These are phyloP conservation scores for Bombus affinis DNA, from an alignment of 1,140 invertebrate genomes.

Conservation along the genomic window DNA sequence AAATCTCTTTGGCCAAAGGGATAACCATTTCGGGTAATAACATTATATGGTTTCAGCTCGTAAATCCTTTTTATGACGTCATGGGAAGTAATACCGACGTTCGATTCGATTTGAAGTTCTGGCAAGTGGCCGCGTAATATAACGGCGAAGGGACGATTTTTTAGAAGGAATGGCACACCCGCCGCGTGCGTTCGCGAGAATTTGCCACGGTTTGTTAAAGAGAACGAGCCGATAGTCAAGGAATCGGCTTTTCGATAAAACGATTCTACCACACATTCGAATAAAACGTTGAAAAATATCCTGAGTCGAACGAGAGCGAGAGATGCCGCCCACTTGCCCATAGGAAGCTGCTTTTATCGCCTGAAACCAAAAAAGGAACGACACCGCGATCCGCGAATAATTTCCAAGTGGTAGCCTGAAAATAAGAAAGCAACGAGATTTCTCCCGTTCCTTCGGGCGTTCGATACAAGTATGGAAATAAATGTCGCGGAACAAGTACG, in stretches of 20 bases:
- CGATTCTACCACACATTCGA: not conserved
- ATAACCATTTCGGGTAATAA: slow-evolving; percentile 38
- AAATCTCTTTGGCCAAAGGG: slow-evolving; percentile 29
- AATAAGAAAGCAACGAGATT: not conserved
- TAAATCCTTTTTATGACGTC: slow-evolving; percentile 31
- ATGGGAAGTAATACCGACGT: slow-evolving; percentile 30
- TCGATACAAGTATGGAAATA: not conserved
- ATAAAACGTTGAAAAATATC: not conserved
- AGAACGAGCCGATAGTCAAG: not conserved
- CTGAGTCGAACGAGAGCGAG: not conserved
- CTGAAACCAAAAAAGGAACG: not conserved
- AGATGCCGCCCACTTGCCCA: no score
- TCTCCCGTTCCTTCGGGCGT: not conserved
- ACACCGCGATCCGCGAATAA: not conserved
- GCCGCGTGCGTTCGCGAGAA: not conserved
- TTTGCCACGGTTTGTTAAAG: not conserved
- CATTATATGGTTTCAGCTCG: slow-evolving; percentile 36
- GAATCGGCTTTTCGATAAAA: slow-evolving; percentile 26
- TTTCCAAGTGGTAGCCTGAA: not conserved
- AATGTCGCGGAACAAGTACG: not conserved
- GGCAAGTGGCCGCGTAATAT: slow-evolving; percentile 7
- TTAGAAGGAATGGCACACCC: not conserved
- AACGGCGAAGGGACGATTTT: not conserved
- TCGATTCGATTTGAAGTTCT: slow-evolving; percentile 44
- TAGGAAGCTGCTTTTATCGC: not conserved